A percentile compares a stretch with the other conserved stretches of the same genome.
Evolutionary conservation across 2,888 invertebrate species (phyloP).

Genomic region (Dendrolimus houi): DNA sequence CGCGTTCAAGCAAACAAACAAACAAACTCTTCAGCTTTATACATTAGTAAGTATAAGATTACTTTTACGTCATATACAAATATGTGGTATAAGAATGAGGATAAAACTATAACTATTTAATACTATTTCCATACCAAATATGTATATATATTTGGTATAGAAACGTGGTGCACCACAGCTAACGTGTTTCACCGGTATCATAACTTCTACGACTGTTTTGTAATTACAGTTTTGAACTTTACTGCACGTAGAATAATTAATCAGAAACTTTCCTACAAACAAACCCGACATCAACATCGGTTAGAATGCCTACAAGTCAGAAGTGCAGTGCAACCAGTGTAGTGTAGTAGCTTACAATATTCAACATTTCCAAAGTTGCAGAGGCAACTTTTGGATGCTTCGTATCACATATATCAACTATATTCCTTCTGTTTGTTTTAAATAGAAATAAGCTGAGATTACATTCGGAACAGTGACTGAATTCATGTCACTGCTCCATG

Average conservation of each 20-base stretch:
- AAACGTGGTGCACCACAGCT: background rate
- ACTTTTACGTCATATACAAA: too few relatives aligned
- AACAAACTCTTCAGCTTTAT: too few relatives aligned
- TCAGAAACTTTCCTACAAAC: background rate
- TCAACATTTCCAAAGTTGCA: slow-evolving; percentile 24
- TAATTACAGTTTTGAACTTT: background rate
- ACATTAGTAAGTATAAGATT: too few relatives aligned
- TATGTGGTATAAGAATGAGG: too few relatives aligned
- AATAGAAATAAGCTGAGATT: slow-evolving; percentile 51
- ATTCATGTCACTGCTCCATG: too few relatives aligned
- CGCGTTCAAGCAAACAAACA: too few relatives aligned
- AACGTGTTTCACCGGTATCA: slow-evolving; percentile 1
- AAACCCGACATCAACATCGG: background rate
- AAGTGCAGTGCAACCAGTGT: background rate
- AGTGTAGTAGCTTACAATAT: too few relatives aligned
- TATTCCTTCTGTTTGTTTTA: slow-evolving; percentile 48
- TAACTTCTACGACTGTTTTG: slow-evolving; percentile 2
- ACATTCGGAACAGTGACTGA: slow-evolving; percentile 5
- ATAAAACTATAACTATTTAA: too few relatives aligned
- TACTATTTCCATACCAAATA: too few relatives aligned
- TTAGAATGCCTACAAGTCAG: background rate
- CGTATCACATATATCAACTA: slow-evolving; percentile 46
- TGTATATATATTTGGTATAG: too few relatives aligned
- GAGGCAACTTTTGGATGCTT: slow-evolving; percentile 33
- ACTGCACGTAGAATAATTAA: background rate